Conservation (phyloP, 2,113 vertebrate genomes). For the Isichthys henryi region DNA sequence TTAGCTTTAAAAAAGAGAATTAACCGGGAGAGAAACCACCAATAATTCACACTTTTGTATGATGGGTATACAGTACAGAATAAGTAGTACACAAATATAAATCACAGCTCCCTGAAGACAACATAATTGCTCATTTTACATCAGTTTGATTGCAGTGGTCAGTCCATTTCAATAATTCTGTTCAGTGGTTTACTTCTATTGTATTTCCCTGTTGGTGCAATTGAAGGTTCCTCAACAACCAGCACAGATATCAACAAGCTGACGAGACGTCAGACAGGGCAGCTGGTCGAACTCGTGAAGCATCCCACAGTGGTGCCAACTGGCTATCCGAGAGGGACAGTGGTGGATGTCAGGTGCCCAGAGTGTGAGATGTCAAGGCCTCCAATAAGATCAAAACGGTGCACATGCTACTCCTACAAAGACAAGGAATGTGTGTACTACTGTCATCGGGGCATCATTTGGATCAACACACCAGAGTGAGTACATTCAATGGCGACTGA, state of each 20-base stretch:
- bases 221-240: neutral
- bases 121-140: neutral
- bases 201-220: neutral
- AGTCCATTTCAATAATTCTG: neutral
- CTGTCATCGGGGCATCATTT: slow-evolving; percentile 95
- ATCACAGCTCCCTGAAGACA: neutral
- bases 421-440: slow-evolving; percentile 96
- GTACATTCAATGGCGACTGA: slow-evolving; percentile 31
- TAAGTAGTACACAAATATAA: neutral
- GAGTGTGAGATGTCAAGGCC: neutral
- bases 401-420: slow-evolving; percentile 84
- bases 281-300: neutral
- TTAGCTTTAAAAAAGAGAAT: neutral
- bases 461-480: slow-evolving; percentile 96
- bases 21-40: neutral
- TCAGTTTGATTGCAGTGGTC: neutral
- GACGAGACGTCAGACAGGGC: neutral
- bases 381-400: slow-evolving; percentile 70
- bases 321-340: neutral
- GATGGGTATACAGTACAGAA: neutral
- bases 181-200: neutral
- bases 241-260: neutral
- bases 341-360: neutral
- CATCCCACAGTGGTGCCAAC: neutral
- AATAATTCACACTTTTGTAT: neutral